These are phyloP conservation scores for Nipponia nippon DNA, from an alignment of 2,113 vertebrate species.

Conservation along the genomic window DNA sequence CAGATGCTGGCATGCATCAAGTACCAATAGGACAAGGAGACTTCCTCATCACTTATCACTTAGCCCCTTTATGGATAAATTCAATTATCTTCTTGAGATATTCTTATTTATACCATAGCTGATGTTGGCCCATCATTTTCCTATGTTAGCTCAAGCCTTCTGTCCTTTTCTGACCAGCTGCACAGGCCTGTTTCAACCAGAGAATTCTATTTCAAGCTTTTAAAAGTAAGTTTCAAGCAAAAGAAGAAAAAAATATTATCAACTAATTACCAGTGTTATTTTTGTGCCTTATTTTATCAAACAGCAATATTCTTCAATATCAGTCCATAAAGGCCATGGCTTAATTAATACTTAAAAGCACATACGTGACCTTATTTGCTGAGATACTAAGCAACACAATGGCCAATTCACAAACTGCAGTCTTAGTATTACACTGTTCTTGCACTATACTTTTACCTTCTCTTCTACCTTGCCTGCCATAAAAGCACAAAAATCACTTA, in stretches of 20 bases:
- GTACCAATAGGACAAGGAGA: background rate
- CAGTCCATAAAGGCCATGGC: background rate
- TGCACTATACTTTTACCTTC: background rate
- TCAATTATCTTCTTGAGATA: background rate
- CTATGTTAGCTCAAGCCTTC: background rate
- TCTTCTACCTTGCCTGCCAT: background rate
- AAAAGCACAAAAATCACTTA: background rate
- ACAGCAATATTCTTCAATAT: background rate
- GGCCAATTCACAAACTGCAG: background rate
- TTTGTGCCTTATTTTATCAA: background rate
- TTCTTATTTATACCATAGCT: background rate
- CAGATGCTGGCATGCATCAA: background rate
- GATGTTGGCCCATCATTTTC: background rate
- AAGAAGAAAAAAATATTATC: background rate
- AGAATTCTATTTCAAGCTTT: background rate
- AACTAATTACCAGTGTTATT: background rate
- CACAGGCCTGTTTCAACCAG: background rate
- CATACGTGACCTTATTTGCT: background rate
- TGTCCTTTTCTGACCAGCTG: background rate
- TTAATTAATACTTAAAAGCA: background rate
- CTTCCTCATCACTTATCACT: background rate
- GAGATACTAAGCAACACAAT: background rate
- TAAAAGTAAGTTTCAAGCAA: background rate
- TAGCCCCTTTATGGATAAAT: background rate
- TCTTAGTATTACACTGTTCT: background rate